Conservation (phyloP, 2,113 vertebrate species). For the Bos indicus region DNA sequence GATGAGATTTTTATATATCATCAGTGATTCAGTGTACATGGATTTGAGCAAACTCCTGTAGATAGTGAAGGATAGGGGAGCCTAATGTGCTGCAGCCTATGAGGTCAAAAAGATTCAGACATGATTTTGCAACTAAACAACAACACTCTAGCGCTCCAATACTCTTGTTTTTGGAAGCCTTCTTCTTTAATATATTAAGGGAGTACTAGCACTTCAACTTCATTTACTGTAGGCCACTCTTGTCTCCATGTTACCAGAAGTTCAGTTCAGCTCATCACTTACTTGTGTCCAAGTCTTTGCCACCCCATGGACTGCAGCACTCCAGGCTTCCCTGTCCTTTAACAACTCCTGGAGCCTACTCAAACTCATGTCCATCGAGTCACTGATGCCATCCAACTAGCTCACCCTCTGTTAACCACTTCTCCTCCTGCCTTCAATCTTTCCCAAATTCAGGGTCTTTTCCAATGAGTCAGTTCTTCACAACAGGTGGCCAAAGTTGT, state of each 20-base stretch:
- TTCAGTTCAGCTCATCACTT: accelerated
- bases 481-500: background rate
- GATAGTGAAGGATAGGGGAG: background rate
- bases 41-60: background rate
- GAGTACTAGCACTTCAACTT: background rate
- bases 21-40: background rate
- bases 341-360: background rate
- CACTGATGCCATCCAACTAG: background rate
- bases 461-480: background rate
- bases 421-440: background rate
- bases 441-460: background rate
- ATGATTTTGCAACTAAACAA: background rate
- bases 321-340: background rate
- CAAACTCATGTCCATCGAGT: background rate
- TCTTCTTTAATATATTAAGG: background rate
- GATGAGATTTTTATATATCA: background rate
- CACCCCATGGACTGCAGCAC: background rate
- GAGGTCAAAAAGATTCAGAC: background rate
- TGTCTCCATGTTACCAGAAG: background rate
- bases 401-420: background rate
- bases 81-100: accelerated
- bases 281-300: background rate
- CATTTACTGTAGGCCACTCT: background rate
- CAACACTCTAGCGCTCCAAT: background rate
- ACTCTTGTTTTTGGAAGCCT: background rate